Conservation (phyloP, 2,888 invertebrate genomes). For the Drosophila niveifrons region DNA sequence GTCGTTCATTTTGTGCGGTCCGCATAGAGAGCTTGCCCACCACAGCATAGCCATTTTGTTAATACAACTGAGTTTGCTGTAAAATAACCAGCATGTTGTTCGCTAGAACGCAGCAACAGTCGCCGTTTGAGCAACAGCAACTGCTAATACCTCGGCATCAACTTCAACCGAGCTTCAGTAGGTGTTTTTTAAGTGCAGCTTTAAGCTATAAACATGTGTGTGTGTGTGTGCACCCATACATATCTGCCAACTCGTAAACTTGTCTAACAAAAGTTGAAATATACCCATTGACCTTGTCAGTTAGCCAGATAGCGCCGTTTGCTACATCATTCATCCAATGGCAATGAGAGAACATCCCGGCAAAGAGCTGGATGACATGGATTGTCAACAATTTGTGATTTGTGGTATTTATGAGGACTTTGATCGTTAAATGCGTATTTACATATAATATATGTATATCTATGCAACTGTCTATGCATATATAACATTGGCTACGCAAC, state of each 20-base stretch:
- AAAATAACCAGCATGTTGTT: conserved; percentile 73
- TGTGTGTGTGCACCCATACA: neutral
- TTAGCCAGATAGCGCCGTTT: conserved; percentile 36
- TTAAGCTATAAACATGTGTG: conserved; percentile 14
- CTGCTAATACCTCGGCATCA: conserved; percentile 51
- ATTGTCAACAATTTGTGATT: conserved; percentile 54
- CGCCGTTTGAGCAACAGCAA: conserved; percentile 51
- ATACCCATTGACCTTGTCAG: conserved; percentile 51
- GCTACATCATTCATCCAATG: conserved; percentile 36
- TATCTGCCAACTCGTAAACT: neutral
- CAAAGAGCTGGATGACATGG: conserved; percentile 26
- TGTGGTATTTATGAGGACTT: conserved; percentile 34
- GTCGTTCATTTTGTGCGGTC: conserved; percentile 72
- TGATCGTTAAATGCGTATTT: conserved; percentile 28
- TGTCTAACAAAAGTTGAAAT: conserved; percentile 1
- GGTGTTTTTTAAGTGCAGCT: conserved; percentile 54
- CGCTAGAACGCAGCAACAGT: conserved; percentile 69
- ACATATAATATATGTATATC: neutral
- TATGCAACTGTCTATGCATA: neutral
- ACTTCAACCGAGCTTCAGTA: conserved; percentile 66
- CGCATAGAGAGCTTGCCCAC: conserved; percentile 22
- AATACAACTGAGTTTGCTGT: conserved; percentile 51
- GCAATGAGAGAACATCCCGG: conserved; percentile 51
- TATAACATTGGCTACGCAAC: conserved; percentile 35
- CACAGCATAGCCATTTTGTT: conserved; percentile 56